These are phyloP conservation scores for Seriola aureovittata DNA, from an alignment of 2,113 vertebrate species.

Conservation along the genomic window DNA sequence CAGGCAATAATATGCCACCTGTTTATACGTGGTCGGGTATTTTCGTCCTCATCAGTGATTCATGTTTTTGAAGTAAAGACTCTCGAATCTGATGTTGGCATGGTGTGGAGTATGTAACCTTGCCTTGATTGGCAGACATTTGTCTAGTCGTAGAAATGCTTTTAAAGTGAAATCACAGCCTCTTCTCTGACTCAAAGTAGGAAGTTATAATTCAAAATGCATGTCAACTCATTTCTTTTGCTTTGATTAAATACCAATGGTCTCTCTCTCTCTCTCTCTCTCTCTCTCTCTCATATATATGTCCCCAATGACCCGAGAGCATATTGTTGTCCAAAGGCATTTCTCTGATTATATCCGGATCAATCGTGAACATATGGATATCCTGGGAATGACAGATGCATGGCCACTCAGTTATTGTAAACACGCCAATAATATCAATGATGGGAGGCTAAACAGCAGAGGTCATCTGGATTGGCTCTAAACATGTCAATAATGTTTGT, in stretches of 20 bases:
- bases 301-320: slow-evolving; percentile 35
- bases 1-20: neutral
- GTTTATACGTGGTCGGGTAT: neutral
- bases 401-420: slow-evolving; percentile 63
- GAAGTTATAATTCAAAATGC: neutral
- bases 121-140: slow-evolving; percentile 1
- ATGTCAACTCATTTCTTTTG: neutral
- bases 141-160: slow-evolving; percentile 5
- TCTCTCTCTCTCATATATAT: neutral
- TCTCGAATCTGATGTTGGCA: neutral
- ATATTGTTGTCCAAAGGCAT: slow-evolving; percentile 66
- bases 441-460: slow-evolving; percentile 60
- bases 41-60: slow-evolving; percentile 11
- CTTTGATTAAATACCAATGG: neutral
- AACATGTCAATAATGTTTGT: slow-evolving; percentile 80
- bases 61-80: neutral
- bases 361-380: slow-evolving; percentile 72
- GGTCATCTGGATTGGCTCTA: slow-evolving; percentile 57
- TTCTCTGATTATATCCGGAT: slow-evolving; percentile 60
- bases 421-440: slow-evolving; percentile 77
- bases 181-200: neutral
- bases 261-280: neutral
- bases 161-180: slow-evolving; percentile 5
- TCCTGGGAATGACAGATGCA: slow-evolving; percentile 63
- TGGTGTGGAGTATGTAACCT: neutral